Evolutionary conservation across 2,888 invertebrate genomes (phyloP), one percentile per base, ranked within the genome.

Genomic region (Augiades crinisus): DNA sequence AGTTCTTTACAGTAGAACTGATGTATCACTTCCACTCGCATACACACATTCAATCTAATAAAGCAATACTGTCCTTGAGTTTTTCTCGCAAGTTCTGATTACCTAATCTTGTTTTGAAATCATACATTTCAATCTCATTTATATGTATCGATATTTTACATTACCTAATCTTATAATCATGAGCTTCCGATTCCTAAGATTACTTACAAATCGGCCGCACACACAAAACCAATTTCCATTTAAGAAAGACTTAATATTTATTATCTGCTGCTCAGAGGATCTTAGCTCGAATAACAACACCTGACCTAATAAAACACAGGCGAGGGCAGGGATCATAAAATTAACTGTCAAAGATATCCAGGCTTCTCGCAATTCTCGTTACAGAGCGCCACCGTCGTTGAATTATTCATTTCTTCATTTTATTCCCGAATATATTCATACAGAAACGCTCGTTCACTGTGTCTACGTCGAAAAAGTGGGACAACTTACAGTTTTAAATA

Each of bases 381-480:
- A 21, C 17, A 6, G 44, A 30, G 17, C 10, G 2, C 14, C 12
- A 34, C 5, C 24, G 12, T 27, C 27, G 17, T 3, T 50, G 50
- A 50, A 50, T 50, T 36, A 50, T 50, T 50, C 50, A 50, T 50
- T 49, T 34, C 34, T 41, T 17, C 40, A 24, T 49, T 49, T 47
- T 34, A 50, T 43, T 43, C 43, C 40, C 36, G 49, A 27, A 50
- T 50, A 36, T 49, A 41, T 49, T 50, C 49, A 50, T 43, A 50
- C 27, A 50, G 36, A 50, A 50, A 34, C 33, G 33, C 16, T 33
- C 33, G 19, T 41, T 41, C 41, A 33, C 27, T 17, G n/a, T 31
- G 34, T 38, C 40, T 40, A 41, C 17, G n/a, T n/a, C n/a, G n/a
- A n/a, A n/a, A n/a, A n/a, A n/a, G n/a, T n/a, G n/a, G n/a, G n/a